Percentiles rank a stretch among this genome's conserved stretches.
Conservation (phyloP, 2,113 vertebrate species). For the Chlamydotis undulata region DNA sequence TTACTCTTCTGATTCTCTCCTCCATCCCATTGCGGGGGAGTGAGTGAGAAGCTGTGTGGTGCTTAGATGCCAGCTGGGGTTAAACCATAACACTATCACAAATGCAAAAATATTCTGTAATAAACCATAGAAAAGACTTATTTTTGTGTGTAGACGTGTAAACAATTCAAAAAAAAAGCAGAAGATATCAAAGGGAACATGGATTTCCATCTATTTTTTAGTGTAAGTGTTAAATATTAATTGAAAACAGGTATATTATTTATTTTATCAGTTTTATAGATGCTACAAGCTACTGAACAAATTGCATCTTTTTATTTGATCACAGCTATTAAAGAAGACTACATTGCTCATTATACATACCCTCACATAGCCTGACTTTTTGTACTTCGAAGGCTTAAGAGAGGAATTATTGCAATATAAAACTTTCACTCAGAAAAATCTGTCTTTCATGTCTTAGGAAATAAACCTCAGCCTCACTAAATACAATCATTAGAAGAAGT, state of each 20-base stretch:
- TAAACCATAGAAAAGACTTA: background rate
- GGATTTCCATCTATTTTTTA: constrained; percentile 12
- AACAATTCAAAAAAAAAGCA: constrained; percentile 34
- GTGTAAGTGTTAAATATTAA: background rate
- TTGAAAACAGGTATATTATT: background rate
- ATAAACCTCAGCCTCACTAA: background rate
- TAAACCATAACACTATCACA: background rate
- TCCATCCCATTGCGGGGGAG: too few relatives aligned
- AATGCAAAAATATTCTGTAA: constrained; percentile 23
- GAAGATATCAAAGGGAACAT: background rate
- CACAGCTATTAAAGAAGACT: background rate
- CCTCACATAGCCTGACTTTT: constrained; percentile 16
- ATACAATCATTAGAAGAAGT: background rate
- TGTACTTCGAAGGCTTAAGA: background rate
- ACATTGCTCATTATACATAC: background rate
- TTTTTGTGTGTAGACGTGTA: background rate
- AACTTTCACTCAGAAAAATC: background rate
- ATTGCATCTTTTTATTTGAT: background rate
- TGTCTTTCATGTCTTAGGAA: background rate
- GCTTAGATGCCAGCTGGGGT: too few relatives aligned
- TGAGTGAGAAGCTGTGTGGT: too few relatives aligned
- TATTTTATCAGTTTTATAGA: background rate
- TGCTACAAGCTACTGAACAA: background rate
- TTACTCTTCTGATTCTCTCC: too few relatives aligned
- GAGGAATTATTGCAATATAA: background rate